phyloP scores from a whole-genome alignment of 1,140 invertebrate species.

The Trialeurodes vaporariorum region DNA sequence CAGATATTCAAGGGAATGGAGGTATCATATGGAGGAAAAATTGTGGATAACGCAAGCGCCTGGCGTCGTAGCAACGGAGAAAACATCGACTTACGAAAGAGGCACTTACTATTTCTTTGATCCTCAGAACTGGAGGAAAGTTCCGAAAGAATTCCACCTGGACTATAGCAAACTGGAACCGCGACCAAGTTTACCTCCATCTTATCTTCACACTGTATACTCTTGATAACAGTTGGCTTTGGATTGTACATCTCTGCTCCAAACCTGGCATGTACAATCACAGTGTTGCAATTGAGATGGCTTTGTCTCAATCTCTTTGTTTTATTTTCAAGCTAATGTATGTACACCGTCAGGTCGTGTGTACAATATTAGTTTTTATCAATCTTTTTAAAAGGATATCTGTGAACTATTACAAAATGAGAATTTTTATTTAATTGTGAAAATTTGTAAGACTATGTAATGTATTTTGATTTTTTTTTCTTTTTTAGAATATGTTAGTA shows the following conservation, averaged over 20 bases:
- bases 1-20: slow-evolving; percentile 94
- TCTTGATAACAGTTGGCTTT: not conserved
- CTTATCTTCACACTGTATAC: slow-evolving; percentile 3
- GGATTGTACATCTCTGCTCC: not conserved
- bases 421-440: slow-evolving; percentile 1
- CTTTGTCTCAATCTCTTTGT: not conserved
- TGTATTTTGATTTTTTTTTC: not conserved
- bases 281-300: not conserved
- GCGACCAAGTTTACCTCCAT: slow-evolving; percentile 45
- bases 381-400: not conserved
- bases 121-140: slow-evolving; percentile 90
- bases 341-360: not conserved
- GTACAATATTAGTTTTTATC: not conserved
- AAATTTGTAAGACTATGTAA: not conserved
- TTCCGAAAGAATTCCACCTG: slow-evolving; percentile 90
- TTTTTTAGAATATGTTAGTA: not conserved
- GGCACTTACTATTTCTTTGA: slow-evolving; percentile 99
- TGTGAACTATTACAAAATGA: not conserved
- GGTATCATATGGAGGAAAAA: slow-evolving; percentile 97
- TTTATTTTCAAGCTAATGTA: not conserved
- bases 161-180: slow-evolving; percentile 96
- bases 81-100: slow-evolving; percentile 88
- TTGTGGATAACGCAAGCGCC: slow-evolving; percentile 98
- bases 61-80: slow-evolving; percentile 81
- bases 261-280: not conserved